Conservation (phyloP, 2,113 vertebrate genomes). For the Philantomba maxwellii region DNA sequence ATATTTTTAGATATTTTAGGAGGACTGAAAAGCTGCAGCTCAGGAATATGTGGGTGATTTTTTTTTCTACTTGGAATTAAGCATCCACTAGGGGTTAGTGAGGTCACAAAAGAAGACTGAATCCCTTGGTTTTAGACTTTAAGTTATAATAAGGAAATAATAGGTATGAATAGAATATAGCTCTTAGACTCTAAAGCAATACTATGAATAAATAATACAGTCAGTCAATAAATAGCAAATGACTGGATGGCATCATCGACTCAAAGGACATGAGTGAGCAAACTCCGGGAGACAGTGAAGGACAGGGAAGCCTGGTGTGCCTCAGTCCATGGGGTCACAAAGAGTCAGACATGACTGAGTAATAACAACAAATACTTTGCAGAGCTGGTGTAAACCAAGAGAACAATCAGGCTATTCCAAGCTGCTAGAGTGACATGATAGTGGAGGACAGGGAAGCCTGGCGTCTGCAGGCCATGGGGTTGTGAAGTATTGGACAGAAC, state of each 20-base stretch:
- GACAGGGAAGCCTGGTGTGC: not conserved
- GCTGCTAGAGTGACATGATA: not conserved
- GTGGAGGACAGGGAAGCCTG: not conserved
- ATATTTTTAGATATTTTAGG: not conserved
- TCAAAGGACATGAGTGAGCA: not conserved
- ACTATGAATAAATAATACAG: not conserved
- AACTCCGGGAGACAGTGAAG: not conserved
- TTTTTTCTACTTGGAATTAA: not conserved
- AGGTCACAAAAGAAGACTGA: not conserved
- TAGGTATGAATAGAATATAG: not conserved
- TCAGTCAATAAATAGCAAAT: not conserved
- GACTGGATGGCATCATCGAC: not conserved
- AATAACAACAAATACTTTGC: not conserved
- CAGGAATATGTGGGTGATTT: not conserved
- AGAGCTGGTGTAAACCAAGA: not conserved
- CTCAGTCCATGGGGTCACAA: not conserved
- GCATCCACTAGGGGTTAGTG: too few species aligned
- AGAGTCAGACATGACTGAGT: not conserved
- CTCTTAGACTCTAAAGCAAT: constrained; percentile 6
- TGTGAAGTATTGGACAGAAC: not conserved
- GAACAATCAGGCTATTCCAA: not conserved
- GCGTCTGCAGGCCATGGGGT: not conserved
- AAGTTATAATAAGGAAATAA: not conserved
- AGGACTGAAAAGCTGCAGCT: not conserved
- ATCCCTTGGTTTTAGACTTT: not conserved